Evolutionary conservation across 2,888 invertebrate genomes (phyloP), one percentile per base, ranked within the genome.

Genomic region (Drosophila parthenogenetica): DNA sequence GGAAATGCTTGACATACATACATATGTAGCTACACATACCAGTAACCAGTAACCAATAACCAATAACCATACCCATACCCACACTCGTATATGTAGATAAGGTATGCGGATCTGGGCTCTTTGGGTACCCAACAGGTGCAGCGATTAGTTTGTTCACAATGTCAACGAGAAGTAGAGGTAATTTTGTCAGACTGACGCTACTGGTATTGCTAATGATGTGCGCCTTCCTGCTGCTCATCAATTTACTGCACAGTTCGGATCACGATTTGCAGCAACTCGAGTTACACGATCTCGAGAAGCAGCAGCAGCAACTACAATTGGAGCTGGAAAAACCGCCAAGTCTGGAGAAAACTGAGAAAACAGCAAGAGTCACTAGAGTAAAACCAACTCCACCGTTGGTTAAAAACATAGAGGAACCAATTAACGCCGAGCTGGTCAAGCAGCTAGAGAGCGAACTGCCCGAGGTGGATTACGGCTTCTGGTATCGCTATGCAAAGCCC

Each of bases 391-490:
- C 58, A 1, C 61, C 53, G 8, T 22, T 50, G 0, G 19, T 32
- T 1, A 62, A 37, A 3, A 13, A n/a, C 0, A 13, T 67, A 1
- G 45, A 50, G 17, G 87, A 84, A 59, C 83, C 89, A 0, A 57
- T 78, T 0, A 55, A 69, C 29, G 71, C 73, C 46, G 64, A 75
- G 14, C 32, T 84, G 17, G 79, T 87, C 35, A 35, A 14, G 1
- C 79, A 76, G n/a, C 46, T 83, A 55, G 89, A 88, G 4, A 42
- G 59, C 10, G 83, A 83, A 11, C 55, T 83, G 42, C 83, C 83
- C 3, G 83, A 89, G 55, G 55, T 89, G 35, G 79, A 84, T 43
- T 84, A 84, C 19, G 64, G 40, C 8, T 84, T 87, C 29, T 89
- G 83, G 83, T 78, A 78, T 63, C 59, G 54, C 2, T 39, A 60